Evolutionary conservation across 2,797 vertebrate genomes (phyloP), one percentile per base, ranked within the genome.

Genomic region (Pristis pectinata): DNA sequence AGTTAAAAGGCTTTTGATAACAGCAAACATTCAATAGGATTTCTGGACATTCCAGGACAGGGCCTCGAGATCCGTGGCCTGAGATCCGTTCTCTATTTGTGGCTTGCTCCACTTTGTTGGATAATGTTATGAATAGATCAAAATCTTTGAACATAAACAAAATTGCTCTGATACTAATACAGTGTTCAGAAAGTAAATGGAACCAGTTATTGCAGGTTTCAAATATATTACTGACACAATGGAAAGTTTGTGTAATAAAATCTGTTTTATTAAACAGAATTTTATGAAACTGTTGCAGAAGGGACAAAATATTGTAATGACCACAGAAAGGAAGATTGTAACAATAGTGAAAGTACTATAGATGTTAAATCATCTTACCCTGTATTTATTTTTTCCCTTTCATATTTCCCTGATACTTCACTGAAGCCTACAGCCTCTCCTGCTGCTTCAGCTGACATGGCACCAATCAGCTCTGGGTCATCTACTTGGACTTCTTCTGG

Each of bases 401-500:
- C 95, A 87, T 85, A 49, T 89, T 94, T 53, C 95, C 49, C 79
- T 0, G 94, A 53, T 96, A 95, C 93, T 95, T 95, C 95, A 95
- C 95, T 95, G 94, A 97, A 99, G 98, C 98, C 98, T 27, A 99
- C 98, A 0, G 98, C 98, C 5, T 99, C 98, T 96, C 98, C 99
- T 41, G 98, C 98, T 94, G 98, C 98, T 85, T 99, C 98, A 0
- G 98, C 98, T 0, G 99, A 99, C 96, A 99, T 99, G 99, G 98
- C 99, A 94, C 99, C 99, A 95, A 99, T 99, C 97, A 99, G 98
- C 96, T 99, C 99, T 0, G 98, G 99, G 77, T 99, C 99, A 41
- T 99, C 99, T 64, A 99, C 99, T 59, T 99, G 99, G 98, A 99
- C 98, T 0, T 99, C 99, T 95, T 99, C 99, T 0, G 98, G 98